Evolutionary conservation across 2,113 vertebrate genomes (phyloP), one percentile per base, ranked within the genome.

Genomic region (Psilopsiagon aymara): DNA sequence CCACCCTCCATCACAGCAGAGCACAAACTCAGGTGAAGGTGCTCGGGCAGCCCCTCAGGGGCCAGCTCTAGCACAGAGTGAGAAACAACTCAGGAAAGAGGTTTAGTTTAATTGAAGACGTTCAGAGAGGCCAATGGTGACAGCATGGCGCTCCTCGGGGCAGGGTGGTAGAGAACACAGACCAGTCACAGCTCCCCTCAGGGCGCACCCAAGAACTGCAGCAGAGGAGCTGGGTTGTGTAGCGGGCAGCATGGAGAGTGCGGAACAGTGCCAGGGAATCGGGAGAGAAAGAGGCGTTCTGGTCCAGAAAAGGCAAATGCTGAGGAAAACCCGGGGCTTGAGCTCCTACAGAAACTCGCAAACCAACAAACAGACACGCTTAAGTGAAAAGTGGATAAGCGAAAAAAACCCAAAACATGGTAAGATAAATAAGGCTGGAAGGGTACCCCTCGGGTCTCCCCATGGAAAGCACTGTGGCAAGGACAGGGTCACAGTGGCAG

Each of bases 1-100:
- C n/a, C 24, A 7, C 28, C 17, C 9, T 0, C 2, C 25, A 0
- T 3, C 4, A 0, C 9, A 2, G 69, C 74, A 43, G 55, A 49
- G 69, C 62, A 18, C 20, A 10, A 25, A 59, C 47, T 5, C 2
- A 1, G 43, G 53, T 27, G 76, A 33, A 66, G 57, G 70, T 53
- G 51, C 49, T 7, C 0, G 0, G n/a, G 64, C 37, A 53, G 62
- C 41, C 1, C 27, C 3, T 12, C 4, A 4, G 24, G 59, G 41
- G 23, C 28, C 2, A 19, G 21, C 9, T 79, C 29, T 67, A 35
- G 37, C 5, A 2, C 13, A 63, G 41, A 60, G 17, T 14, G 55
- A 84, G 69, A 71, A 41, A 84, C 3, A 5, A 83, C 70, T 96
- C 82, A 1, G 66, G 92, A 82, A 82, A 94, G 86, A 95, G 75